Percentiles rank a stretch among this genome's conserved stretches.
Evolutionary conservation across 2,113 vertebrate species (phyloP).

Genomic region (Pagrus major): DNA sequence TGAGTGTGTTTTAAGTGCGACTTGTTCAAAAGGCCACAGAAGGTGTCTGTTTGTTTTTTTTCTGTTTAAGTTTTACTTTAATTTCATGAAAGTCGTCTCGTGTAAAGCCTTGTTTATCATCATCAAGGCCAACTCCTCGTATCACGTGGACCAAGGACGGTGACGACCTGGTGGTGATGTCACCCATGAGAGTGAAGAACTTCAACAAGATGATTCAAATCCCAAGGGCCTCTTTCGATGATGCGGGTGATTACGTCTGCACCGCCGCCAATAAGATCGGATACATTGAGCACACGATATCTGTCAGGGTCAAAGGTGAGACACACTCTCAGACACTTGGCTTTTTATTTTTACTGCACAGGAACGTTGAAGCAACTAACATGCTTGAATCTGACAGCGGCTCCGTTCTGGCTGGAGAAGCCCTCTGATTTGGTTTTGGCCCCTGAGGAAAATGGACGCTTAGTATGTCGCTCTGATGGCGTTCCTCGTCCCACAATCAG

Average conservation of each 20-base stretch:
- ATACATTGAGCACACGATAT: slow-evolving; percentile 92
- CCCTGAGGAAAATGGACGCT: slow-evolving; percentile 91
- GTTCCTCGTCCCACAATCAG: slow-evolving; percentile 91
- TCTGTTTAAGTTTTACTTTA: background rate
- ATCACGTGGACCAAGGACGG: slow-evolving; percentile 96
- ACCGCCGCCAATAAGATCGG: slow-evolving; percentile 93
- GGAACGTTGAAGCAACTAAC: background rate
- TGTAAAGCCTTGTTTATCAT: slow-evolving; percentile 50
- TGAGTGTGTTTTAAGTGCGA: slow-evolving; percentile 79
- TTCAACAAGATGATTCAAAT: slow-evolving; percentile 95
- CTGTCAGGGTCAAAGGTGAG: slow-evolving; percentile 95
- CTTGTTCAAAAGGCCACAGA: background rate
- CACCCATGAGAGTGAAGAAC: slow-evolving; percentile 90
- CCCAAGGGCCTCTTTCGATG: slow-evolving; percentile 89
- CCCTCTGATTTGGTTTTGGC: slow-evolving; percentile 92
- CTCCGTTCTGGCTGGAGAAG: slow-evolving; percentile 95
- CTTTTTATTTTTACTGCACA: background rate
- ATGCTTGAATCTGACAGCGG: slow-evolving; percentile 81
- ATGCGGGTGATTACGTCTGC: slow-evolving; percentile 93
- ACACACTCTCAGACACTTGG: background rate
- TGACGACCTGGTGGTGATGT: slow-evolving; percentile 83
- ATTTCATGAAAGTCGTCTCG: slow-evolving; percentile 18
- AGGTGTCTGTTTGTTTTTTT: background rate
- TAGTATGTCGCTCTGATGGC: slow-evolving; percentile 93
- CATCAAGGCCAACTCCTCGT: slow-evolving; percentile 90